Evolutionary conservation across 1,140 invertebrate genomes (phyloP), one percentile per base, ranked within the genome.

Genomic region (Paramacrobiotus metropolitanus): DNA sequence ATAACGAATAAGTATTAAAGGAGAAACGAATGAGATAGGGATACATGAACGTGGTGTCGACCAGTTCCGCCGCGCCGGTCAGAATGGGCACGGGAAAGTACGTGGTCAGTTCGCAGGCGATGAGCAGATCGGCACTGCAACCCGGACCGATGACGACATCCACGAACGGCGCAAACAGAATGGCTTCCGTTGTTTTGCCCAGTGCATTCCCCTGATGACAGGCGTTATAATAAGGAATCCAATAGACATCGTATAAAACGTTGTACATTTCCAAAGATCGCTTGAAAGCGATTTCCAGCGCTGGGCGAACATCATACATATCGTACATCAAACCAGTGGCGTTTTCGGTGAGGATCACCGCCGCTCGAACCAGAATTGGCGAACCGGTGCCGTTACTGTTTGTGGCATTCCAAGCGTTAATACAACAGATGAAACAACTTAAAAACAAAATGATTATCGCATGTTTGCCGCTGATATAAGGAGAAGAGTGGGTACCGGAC

Each of bases 1-100:
- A 55, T 28, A 55, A 28, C 15, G 48, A 55, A 55, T 55, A 55
- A 4, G 48, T 55, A 24, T 55, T 55, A 24, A 20, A 55, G 48
- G 48, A 55, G 28, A 55, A 55, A 15, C 48, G 48, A 20, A 55
- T 55, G 15, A 55, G 48, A 15, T 28, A 55, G 15, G 48, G 48
- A 55, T 55, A 55, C 48, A 55, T 55, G 48, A 55, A 55, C 28
- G 48, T 55, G 48, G 48, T 55, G 24, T 55, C 48, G 28, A 55
- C 28, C 48, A 55, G 48, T 28, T 55, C 48, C 15, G 15, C 48
- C 24, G 48, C 48, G 15, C 48, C 48, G 24, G 4, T 55, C 24
- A 55, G 24, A 15, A 55, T 20, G 15, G 48, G 48, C 15, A 55
- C 15, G 24, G 48, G 15, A 24, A 20, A 55, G 48, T 20, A 55